These are phyloP conservation scores for Eurypyga helias DNA, from an alignment of 2,113 vertebrate species.

Conservation along the genomic window DNA sequence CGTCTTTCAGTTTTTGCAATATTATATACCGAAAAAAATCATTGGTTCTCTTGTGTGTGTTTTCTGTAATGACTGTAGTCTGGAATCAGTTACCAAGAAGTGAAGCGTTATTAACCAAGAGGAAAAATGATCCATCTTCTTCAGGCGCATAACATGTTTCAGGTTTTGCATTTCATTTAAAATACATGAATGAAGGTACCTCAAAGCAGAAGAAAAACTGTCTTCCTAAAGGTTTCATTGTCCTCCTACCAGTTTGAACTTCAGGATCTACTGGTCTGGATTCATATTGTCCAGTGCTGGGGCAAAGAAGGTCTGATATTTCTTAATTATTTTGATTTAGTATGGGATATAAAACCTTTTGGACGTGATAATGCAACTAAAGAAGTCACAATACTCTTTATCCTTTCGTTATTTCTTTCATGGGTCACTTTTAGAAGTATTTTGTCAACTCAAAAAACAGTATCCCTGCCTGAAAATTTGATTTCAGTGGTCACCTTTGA, in stretches of 20 bases:
- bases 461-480: not conserved
- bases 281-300: not conserved
- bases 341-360: not conserved
- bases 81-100: constrained; percentile 46
- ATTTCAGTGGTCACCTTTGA: not conserved
- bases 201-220: not conserved
- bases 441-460: not conserved
- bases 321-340: not conserved
- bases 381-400: not conserved
- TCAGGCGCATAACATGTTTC: not conserved
- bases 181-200: not conserved
- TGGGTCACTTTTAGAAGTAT: not conserved
- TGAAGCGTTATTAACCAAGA: constrained; percentile 12
- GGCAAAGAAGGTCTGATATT: not conserved
- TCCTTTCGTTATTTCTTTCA: not conserved
- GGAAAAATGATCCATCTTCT: constrained; percentile 21
- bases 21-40: not conserved
- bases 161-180: constrained; percentile 26
- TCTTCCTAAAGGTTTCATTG: not conserved
- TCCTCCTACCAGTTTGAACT: not conserved
- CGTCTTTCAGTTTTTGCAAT: not conserved
- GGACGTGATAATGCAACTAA: not conserved
- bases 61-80: not conserved
- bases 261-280: not conserved
- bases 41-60: not conserved